phyloP scores from a whole-genome alignment of 2,797 vertebrate genomes.

The Linurgus olivaceus region DNA sequence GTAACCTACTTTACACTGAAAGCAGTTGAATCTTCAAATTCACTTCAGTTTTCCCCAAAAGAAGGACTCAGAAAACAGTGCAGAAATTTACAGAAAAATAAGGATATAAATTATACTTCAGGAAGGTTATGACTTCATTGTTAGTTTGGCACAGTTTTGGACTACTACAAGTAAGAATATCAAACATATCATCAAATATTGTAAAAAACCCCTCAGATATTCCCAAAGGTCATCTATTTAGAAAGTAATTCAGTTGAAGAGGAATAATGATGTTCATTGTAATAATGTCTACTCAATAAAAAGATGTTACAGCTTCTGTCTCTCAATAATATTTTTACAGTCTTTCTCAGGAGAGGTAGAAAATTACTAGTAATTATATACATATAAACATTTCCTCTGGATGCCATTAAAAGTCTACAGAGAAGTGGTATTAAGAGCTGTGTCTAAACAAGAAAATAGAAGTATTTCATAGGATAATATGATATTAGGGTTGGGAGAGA shows the following conservation, averaged over 20 bases:
- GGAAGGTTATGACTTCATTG: neutral
- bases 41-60: neutral
- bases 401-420: slow-evolving; percentile 7
- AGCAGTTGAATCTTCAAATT: neutral
- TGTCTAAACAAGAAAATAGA: neutral
- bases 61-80: neutral
- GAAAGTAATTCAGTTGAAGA: neutral
- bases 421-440: neutral
- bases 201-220: neutral
- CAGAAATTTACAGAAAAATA: neutral
- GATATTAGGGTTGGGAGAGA: neutral
- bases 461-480: neutral
- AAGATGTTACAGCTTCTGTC: neutral
- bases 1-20: neutral
- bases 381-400: slow-evolving; percentile 21
- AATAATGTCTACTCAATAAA: neutral
- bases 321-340: neutral
- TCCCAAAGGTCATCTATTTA: neutral
- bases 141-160: neutral
- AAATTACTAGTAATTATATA: slow-evolving; percentile 15
- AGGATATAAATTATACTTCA: neutral
- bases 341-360: neutral
- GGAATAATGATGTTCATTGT: neutral
- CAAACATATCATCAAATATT: neutral
- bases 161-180: neutral